Evolutionary conservation across 1,140 invertebrate species (phyloP), one percentile per base, ranked within the genome.

Genomic region (Drosophila arawakana): DNA sequence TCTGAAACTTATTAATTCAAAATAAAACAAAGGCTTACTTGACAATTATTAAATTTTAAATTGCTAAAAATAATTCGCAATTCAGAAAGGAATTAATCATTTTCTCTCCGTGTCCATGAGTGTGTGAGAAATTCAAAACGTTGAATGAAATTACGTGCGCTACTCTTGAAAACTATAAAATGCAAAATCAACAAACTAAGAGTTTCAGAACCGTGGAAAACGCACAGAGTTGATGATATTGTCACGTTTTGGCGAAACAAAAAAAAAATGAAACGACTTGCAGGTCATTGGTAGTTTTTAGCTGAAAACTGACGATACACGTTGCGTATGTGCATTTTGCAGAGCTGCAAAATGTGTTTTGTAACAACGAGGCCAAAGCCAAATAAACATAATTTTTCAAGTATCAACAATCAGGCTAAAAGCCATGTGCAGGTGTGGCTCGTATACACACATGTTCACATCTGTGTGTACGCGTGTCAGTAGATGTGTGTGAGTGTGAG

Each of bases 331-430:
- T 70, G 83, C 73, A 88, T 83, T 81, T 49, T 72, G 61, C 39
- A 70, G 18, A 65, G 73, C 43, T 58, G 73, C 73, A 46, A 75
- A 70, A 63, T 57, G 49, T 62, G 58, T 70, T 58, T 68, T 70
- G 57, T 18, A 47, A 77, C 71, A 83, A 77, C 79, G 73, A 57
- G 82, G 46, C 72, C 76, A 79, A 79, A 79, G 76, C 73, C 83
- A 80, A 82, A 80, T 88, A 88, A 86, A 80, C 76, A 86, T 88
- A 80, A 88, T 80, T 88, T 83, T 70, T 35, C 37, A 49, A 62
- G 41, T 72, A 83, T 82, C 76, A 89, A 89, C 84, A 88, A 82
- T 89, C 84, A 88, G 67, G 80, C 83, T 89, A 89, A 88, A 90
- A 80, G 84, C 84, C 67, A 78, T 69, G 67, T 80, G 59, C 83